Conservation (phyloP, 1,140 invertebrate genomes). For the Diorhabda elongata region DNA sequence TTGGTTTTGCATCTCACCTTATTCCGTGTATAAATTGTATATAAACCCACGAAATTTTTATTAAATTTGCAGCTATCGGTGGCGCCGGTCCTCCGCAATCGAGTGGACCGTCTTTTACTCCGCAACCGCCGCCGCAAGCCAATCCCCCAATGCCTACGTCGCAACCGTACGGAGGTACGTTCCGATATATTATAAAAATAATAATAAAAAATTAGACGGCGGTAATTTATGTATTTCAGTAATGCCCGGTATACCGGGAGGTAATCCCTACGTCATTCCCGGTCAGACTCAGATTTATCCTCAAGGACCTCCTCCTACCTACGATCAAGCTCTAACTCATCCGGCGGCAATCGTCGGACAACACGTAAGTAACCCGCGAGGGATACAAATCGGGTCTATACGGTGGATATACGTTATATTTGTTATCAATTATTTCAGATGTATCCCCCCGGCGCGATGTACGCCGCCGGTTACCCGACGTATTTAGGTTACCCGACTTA, state of each 20-base stretch:
- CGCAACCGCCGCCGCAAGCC: slow-evolving; percentile 44
- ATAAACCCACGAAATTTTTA: slow-evolving; percentile 27
- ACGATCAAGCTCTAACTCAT: slow-evolving; percentile 47
- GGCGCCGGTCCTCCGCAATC: slow-evolving; percentile 41
- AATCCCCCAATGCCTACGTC: slow-evolving; percentile 43
- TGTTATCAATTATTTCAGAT: slow-evolving; percentile 51
- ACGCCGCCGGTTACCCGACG: slow-evolving; percentile 65
- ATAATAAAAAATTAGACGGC: not conserved
- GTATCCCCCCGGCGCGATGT: slow-evolving; percentile 67
- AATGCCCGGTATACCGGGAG: slow-evolving; percentile 42
- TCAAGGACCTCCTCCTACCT: slow-evolving; percentile 46
- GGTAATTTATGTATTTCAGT: slow-evolving; percentile 32
- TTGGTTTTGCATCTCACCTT: slow-evolving; percentile 19
- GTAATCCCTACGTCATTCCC: slow-evolving; percentile 44
- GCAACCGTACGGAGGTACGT: slow-evolving; percentile 47
- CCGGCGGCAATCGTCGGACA: slow-evolving; percentile 45
- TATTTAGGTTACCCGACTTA: slow-evolving; percentile 72
- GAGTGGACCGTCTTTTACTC: slow-evolving; percentile 40
- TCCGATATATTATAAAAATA: not conserved
- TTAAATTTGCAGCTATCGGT: slow-evolving; percentile 42
- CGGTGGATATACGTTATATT: not conserved
- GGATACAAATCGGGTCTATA: not conserved
- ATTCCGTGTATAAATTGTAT: slow-evolving; percentile 29
- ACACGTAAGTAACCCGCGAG: slow-evolving; percentile 38
- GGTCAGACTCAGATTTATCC: slow-evolving; percentile 47